These are phyloP conservation scores for Esox masquinongy DNA, from an alignment of 2,797 vertebrate genomes.

Conservation along the genomic window DNA sequence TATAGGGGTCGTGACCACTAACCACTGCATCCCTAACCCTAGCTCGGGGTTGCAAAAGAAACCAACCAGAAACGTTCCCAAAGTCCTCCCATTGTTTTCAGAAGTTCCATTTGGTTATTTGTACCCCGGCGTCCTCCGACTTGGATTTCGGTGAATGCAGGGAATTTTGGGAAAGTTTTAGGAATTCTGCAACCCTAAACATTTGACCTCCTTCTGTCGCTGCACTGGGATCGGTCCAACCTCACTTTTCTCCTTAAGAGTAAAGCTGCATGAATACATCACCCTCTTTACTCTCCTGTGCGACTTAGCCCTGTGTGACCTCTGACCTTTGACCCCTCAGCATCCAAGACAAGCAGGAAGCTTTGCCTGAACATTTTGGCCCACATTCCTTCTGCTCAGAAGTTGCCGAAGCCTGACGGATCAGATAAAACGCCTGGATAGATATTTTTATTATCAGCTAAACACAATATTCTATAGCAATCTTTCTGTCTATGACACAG, in stretches of 20 bases:
- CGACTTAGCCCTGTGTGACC: slow-evolving; percentile 21
- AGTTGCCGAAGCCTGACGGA: too few relatives aligned
- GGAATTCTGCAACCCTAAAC: neutral
- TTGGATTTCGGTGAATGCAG: neutral
- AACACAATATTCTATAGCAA: too few relatives aligned
- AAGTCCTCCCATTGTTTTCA: neutral
- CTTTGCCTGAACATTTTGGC: neutral
- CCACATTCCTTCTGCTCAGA: too few relatives aligned
- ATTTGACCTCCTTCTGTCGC: slow-evolving; percentile 1
- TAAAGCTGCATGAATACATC: slow-evolving; percentile 53
- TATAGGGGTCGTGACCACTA: slow-evolving; percentile 5
- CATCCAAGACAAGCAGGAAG: slow-evolving; percentile 27
- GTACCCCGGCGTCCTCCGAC: neutral
- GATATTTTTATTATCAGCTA: too few relatives aligned
- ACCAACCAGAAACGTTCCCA: neutral
- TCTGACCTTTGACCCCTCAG: slow-evolving; percentile 12
- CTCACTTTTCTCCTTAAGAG: neutral
- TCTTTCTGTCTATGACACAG: too few relatives aligned
- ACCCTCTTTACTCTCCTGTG: slow-evolving; percentile 11
- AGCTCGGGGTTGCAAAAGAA: neutral
- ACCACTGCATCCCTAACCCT: slow-evolving; percentile 16
- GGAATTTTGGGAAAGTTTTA: neutral
- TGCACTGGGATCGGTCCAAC: neutral
- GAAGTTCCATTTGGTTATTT: neutral
- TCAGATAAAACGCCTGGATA: too few relatives aligned